Evolutionary conservation across 1,140 invertebrate genomes (phyloP).

Genomic region (Aphaenogaster rudis): DNA sequence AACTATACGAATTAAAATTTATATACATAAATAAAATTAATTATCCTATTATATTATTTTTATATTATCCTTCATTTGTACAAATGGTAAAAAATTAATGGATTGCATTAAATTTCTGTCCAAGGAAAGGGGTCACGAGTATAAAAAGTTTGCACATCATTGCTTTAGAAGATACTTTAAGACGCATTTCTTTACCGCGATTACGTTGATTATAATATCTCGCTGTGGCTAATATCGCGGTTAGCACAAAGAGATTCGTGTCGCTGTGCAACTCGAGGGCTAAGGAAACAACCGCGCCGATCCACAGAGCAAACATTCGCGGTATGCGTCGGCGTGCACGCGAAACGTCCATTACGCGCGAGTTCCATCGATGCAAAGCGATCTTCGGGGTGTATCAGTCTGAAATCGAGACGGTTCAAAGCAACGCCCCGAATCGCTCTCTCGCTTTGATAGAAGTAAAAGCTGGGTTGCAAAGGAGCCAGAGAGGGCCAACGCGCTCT

Average conservation of each 20-base stretch:
- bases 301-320: not conserved
- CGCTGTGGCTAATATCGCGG: not conserved
- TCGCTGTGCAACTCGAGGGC: not conserved
- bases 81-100: too few species aligned
- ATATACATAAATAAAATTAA: too few species aligned
- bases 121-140: too few species aligned
- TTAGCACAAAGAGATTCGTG: not conserved
- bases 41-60: too few species aligned
- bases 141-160: too few species aligned
- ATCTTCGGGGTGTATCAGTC: slow-evolving; percentile 55
- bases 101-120: too few species aligned
- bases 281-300: slow-evolving; percentile 21
- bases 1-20: too few species aligned
- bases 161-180: not conserved
- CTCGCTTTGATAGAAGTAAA: slow-evolving; percentile 68
- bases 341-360: slow-evolving; percentile 56
- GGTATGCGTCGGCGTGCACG: slow-evolving; percentile 20
- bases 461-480: slow-evolving; percentile 63
- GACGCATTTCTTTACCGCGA: not conserved
- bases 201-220: not conserved
- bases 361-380: not conserved
- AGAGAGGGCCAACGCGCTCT: slow-evolving; percentile 38
- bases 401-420: slow-evolving; percentile 55
- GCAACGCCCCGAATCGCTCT: slow-evolving; percentile 38
- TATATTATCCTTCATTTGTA: too few species aligned